phyloP scores from a whole-genome alignment of 2,797 vertebrate genomes.

The Pseudochirops cupreus region DNA sequence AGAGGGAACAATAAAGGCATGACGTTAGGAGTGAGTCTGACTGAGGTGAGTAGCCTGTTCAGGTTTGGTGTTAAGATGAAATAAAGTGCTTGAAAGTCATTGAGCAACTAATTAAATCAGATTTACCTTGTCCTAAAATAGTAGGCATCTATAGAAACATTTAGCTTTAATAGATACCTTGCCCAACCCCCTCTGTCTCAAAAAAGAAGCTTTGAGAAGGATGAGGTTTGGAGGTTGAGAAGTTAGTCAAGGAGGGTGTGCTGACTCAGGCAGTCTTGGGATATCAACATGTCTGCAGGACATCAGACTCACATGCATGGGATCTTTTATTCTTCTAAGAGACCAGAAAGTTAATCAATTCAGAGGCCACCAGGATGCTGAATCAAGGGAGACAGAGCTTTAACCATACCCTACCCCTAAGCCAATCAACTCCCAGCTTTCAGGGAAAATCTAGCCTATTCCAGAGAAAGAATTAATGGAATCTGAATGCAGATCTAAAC shows the following conservation, averaged over 20 bases:
- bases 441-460: background rate
- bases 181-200: background rate
- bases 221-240: background rate
- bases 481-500: background rate
- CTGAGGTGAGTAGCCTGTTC: background rate
- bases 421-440: background rate
- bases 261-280: background rate
- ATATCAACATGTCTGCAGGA: background rate
- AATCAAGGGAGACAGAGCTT: background rate
- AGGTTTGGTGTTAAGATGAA: background rate
- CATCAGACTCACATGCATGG: background rate
- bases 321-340: background rate
- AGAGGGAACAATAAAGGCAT: background rate
- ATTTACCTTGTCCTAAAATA: background rate
- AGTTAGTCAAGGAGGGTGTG: background rate
- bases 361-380: background rate
- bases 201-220: background rate
- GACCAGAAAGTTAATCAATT: background rate
- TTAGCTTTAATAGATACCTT: background rate
- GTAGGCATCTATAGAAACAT: background rate
- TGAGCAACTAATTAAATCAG: background rate
- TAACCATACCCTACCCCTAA: background rate
- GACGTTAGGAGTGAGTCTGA: background rate
- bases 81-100: background rate
- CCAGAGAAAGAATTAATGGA: background rate